A percentile compares a stretch with the other conserved stretches of the same genome.
These are phyloP conservation scores for Bombus terrestris DNA, from an alignment of 1,140 invertebrate species.

Conservation along the genomic window DNA sequence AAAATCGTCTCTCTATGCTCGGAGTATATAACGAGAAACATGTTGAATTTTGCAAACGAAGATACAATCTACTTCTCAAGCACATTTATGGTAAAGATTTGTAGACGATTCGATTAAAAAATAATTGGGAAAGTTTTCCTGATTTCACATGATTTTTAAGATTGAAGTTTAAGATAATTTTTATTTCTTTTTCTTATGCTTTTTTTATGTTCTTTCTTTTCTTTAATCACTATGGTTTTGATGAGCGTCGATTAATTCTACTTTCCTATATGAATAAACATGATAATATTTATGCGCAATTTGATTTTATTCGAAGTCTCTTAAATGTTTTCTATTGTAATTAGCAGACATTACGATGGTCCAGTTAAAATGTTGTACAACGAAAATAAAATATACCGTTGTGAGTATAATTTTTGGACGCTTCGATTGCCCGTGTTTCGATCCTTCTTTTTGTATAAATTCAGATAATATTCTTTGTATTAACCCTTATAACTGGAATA, in stretches of 20 bases:
- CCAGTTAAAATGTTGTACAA: background rate
- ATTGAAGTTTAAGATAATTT: background rate
- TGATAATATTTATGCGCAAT: background rate
- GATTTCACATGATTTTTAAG: background rate
- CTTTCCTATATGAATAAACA: background rate
- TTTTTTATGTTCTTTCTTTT: background rate
- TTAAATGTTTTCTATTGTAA: background rate
- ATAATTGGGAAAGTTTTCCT: background rate
- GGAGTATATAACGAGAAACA: background rate
- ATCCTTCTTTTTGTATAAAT: background rate
- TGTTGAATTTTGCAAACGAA: background rate
- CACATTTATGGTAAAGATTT: background rate
- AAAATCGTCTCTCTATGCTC: background rate
- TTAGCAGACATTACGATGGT: background rate
- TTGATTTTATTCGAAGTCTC: background rate
- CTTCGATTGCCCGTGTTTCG: background rate
- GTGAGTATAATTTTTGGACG: background rate
- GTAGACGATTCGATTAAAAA: too few relatives aligned
- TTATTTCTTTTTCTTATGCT: background rate
- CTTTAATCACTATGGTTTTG: conserved; percentile 16
- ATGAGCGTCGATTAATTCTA: conserved; percentile 10
- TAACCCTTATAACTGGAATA: background rate
- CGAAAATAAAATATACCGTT: background rate
- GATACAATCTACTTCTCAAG: background rate
- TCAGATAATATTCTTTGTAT: background rate